A percentile compares a stretch with the other conserved stretches of the same genome.
Conservation (phyloP, 2,888 invertebrate genomes). For the Apodemia mormo region DNA sequence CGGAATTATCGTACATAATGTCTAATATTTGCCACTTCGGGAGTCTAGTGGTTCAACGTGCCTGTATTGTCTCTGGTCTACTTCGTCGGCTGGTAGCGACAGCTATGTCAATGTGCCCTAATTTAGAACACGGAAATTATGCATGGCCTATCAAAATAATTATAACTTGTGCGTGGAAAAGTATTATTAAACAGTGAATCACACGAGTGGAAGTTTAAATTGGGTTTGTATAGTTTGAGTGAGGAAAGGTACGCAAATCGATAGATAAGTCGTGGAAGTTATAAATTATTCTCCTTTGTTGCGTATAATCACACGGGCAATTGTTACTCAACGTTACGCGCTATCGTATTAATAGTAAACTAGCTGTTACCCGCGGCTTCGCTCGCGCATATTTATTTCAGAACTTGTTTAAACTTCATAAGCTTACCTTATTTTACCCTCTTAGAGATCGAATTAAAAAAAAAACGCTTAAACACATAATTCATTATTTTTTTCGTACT, state of each 20-base stretch:
- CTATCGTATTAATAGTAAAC: background rate
- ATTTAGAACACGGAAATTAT: background rate
- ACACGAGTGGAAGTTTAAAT: background rate
- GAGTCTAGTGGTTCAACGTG: too few relatives aligned
- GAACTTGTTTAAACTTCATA: too few relatives aligned
- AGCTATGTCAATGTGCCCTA: background rate
- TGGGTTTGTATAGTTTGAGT: background rate
- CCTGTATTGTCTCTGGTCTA: too few relatives aligned
- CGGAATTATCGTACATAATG: too few relatives aligned
- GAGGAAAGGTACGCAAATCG: background rate
- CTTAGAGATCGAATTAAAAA: too few relatives aligned
- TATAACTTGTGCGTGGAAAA: slow-evolving; percentile 5
- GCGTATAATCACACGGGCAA: background rate
- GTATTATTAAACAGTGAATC: slow-evolving; percentile 5
- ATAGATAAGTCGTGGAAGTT: background rate
- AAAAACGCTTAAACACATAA: too few relatives aligned
- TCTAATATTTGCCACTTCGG: too few relatives aligned
- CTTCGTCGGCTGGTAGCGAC: background rate
- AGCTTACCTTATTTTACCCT: too few relatives aligned
- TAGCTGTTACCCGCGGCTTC: too few relatives aligned
- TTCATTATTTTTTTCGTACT: too few relatives aligned
- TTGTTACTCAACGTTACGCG: background rate
- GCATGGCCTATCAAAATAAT: background rate
- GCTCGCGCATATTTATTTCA: too few relatives aligned
- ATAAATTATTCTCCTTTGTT: background rate